Conservation (phyloP, 1,140 invertebrate species). For the Nylanderia fulva region DNA sequence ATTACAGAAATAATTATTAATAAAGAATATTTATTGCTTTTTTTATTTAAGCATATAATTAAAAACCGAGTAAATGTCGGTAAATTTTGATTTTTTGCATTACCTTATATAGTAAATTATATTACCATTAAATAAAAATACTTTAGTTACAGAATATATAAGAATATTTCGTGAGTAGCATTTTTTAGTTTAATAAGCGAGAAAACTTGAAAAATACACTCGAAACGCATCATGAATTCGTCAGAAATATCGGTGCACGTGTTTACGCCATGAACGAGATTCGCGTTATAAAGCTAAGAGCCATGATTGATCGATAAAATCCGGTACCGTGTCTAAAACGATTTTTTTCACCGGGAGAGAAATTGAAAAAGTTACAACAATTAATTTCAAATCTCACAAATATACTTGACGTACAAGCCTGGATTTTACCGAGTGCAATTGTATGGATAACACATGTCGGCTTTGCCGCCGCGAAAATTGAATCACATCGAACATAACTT, state of each 20-base stretch:
- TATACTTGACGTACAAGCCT: background rate
- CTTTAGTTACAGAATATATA: too few species aligned
- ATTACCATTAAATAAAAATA: background rate
- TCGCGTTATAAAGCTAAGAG: constrained; percentile 34
- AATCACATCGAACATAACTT: constrained; percentile 41
- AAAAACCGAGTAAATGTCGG: background rate
- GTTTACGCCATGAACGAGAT: background rate
- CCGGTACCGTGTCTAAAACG: background rate
- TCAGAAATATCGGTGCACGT: constrained; percentile 6
- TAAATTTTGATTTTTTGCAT: background rate
- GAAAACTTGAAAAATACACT: background rate
- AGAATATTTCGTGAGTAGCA: background rate
- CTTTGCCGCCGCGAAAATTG: constrained; percentile 25
- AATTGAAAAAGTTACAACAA: constrained; percentile 59
- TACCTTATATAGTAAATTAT: background rate
- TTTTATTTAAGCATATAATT: background rate
- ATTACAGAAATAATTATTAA: constrained; percentile 1
- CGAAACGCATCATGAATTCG: background rate
- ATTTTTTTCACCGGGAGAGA: background rate
- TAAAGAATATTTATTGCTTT: background rate
- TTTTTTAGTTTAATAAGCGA: background rate
- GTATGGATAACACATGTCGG: background rate
- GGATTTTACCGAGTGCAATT: background rate
- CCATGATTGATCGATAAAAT: constrained; percentile 39
- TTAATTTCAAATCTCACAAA: constrained; percentile 51